These are phyloP conservation scores for Chloropsis hardwickii DNA, from an alignment of 2,113 vertebrate species.

Conservation along the genomic window DNA sequence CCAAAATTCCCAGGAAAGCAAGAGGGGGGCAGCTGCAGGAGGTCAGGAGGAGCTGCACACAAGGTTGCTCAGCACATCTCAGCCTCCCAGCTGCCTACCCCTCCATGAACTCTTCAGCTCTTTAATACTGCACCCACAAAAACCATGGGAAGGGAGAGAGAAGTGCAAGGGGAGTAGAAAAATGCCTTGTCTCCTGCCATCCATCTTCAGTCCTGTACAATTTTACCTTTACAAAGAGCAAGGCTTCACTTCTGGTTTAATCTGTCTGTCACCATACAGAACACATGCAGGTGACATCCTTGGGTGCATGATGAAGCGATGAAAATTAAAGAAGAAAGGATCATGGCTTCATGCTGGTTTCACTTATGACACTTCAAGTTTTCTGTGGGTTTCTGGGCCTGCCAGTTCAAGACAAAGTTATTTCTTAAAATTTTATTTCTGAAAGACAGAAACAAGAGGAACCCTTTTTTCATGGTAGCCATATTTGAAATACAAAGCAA, in stretches of 20 bases:
- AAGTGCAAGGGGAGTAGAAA: not conserved
- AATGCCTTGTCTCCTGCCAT: not conserved
- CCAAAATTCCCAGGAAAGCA: not conserved
- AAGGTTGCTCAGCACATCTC: not conserved
- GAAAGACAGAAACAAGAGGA: not conserved
- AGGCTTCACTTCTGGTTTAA: not conserved
- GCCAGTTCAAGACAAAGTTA: not conserved
- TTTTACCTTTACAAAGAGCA: not conserved
- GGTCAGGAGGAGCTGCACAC: not conserved
- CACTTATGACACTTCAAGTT: not conserved
- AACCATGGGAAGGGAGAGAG: not conserved
- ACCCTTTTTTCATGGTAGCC: rapidly evolving
- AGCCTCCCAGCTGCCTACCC: not conserved
- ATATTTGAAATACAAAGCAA: not conserved
- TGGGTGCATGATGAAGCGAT: not conserved
- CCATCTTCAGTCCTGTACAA: not conserved
- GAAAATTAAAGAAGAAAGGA: not conserved
- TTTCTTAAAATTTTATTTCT: not conserved
- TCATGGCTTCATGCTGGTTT: not conserved
- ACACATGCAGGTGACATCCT: not conserved
- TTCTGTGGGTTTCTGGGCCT: not conserved
- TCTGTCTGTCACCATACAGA: rapidly evolving
- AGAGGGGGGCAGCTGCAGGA: rapidly evolving
- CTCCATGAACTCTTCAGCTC: not conserved
- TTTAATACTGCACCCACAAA: not conserved